These are phyloP conservation scores for Geophilus truncorum DNA, from an alignment of 2,888 invertebrate species.

Conservation along the genomic window DNA sequence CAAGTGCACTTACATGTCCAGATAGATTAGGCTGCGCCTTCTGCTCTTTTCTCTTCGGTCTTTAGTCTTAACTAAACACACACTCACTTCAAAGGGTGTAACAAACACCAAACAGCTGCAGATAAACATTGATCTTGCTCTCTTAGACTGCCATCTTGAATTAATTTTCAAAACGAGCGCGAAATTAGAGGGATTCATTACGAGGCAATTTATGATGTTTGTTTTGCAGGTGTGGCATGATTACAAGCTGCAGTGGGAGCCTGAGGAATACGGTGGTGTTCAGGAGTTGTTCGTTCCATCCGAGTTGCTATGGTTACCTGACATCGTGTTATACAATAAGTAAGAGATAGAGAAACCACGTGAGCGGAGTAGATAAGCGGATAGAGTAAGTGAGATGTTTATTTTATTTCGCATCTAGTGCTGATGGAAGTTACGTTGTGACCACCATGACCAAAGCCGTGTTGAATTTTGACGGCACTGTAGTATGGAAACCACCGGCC, in stretches of 20 bases:
- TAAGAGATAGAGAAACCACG: slow-evolving; percentile 55
- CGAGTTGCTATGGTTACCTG: slow-evolving; percentile 95
- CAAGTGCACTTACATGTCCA: slow-evolving; percentile 8
- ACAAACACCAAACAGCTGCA: not conserved
- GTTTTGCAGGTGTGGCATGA: slow-evolving; percentile 81
- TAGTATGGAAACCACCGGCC: slow-evolving; percentile 96
- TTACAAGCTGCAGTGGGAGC: slow-evolving; percentile 92
- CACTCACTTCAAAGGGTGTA: too few species aligned
- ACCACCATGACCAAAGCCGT: slow-evolving; percentile 98
- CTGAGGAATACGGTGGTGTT: slow-evolving; percentile 58
- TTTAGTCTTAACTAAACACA: not conserved
- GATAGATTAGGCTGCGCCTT: not conserved
- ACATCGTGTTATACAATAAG: slow-evolving; percentile 96
- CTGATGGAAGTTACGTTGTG: slow-evolving; percentile 96
- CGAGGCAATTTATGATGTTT: slow-evolving; percentile 15
- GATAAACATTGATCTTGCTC: not conserved
- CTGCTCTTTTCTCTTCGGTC: not conserved
- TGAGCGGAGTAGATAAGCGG: not conserved
- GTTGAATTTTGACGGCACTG: slow-evolving; percentile 84
- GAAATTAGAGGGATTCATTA: too few species aligned
- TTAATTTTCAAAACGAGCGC: not conserved
- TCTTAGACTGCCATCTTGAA: too few species aligned
- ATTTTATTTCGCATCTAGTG: slow-evolving; percentile 56
- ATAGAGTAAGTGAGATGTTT: not conserved
- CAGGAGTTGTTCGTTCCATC: slow-evolving; percentile 90